phyloP scores from a whole-genome alignment of 2,888 invertebrate genomes.

The Andrena camellia region DNA sequence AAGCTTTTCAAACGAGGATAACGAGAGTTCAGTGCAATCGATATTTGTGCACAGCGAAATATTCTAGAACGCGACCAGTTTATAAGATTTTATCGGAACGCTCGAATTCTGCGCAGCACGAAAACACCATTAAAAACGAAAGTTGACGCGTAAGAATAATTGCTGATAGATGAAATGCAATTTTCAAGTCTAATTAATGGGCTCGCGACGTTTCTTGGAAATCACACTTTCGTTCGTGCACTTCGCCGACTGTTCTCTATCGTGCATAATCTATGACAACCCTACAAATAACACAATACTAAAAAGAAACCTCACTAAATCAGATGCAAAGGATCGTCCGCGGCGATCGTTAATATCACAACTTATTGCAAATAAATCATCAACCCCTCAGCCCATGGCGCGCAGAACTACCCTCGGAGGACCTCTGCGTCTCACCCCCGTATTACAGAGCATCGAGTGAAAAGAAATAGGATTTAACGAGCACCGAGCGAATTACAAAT shows the following conservation, averaged over 20 bases:
- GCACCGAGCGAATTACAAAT: slow-evolving; percentile 16
- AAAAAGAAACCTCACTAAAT: too few species aligned
- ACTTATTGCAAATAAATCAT: too few species aligned
- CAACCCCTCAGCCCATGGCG: too few species aligned
- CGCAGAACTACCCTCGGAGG: too few species aligned
- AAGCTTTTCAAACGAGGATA: too few species aligned
- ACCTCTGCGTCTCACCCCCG: neutral
- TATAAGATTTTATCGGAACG: slow-evolving; percentile 13
- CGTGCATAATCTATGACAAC: too few species aligned
- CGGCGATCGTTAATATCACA: too few species aligned
- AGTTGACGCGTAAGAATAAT: slow-evolving; percentile 16
- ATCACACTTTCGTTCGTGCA: neutral
- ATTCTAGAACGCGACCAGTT: slow-evolving; percentile 10
- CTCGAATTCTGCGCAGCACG: slow-evolving; percentile 7
- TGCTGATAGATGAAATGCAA: slow-evolving; percentile 17
- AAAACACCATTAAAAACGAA: slow-evolving; percentile 14
- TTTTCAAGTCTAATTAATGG: slow-evolving; percentile 10
- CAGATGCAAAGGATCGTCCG: too few species aligned
- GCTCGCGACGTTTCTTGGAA: neutral
- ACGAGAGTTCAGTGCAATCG: slow-evolving; percentile 2
- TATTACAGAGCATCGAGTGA: neutral
- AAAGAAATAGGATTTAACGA: slow-evolving; percentile 13
- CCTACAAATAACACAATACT: too few species aligned
- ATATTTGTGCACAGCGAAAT: slow-evolving; percentile 23
- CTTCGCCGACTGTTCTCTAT: too few species aligned